Evolutionary conservation across 2,888 invertebrate genomes (phyloP).

Genomic region (Macaria liturata): DNA sequence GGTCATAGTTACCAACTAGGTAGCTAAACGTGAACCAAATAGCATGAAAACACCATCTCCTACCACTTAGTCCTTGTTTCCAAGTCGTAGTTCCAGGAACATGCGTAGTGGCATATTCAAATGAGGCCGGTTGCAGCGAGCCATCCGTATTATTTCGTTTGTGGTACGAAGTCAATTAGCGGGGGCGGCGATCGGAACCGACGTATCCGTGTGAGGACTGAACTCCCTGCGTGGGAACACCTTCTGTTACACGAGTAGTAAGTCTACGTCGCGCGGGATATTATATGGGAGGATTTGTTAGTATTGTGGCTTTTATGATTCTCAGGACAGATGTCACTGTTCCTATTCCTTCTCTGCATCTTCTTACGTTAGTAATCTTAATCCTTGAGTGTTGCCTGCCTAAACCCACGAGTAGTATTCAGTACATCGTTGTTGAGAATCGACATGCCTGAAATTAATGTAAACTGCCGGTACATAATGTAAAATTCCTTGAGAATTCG

Average conservation of each 20-base stretch:
- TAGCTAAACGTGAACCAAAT: too few species aligned
- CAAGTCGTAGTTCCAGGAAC: conserved; percentile 1
- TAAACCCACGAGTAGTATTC: too few species aligned
- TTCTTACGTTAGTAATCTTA: too few species aligned
- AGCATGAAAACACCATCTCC: too few species aligned
- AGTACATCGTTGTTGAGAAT: conserved; percentile 20
- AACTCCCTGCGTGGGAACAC: conserved; percentile 66
- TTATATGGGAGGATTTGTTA: too few species aligned
- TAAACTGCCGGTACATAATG: conserved; percentile 20
- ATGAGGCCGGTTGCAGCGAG: conserved; percentile 35
- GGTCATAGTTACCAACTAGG: too few species aligned
- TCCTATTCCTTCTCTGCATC: too few species aligned
- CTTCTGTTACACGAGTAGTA: conserved; percentile 32
- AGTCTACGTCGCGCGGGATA: too few species aligned
- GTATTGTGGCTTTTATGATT: too few species aligned
- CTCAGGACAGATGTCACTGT: too few species aligned
- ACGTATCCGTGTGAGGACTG: conserved; percentile 63
- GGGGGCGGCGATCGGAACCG: conserved; percentile 76
- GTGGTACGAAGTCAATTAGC: conserved; percentile 58
- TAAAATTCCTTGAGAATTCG: conserved; percentile 45
- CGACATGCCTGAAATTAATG: conserved; percentile 15
- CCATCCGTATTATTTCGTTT: conserved; percentile 39
- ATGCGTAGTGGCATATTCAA: conserved; percentile 3
- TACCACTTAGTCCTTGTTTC: neutral
- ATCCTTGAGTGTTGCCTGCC: too few species aligned